Base-by-base conservation (phyloP, 1,140 invertebrate genomes). In the Heliconius nattereri region DNA sequence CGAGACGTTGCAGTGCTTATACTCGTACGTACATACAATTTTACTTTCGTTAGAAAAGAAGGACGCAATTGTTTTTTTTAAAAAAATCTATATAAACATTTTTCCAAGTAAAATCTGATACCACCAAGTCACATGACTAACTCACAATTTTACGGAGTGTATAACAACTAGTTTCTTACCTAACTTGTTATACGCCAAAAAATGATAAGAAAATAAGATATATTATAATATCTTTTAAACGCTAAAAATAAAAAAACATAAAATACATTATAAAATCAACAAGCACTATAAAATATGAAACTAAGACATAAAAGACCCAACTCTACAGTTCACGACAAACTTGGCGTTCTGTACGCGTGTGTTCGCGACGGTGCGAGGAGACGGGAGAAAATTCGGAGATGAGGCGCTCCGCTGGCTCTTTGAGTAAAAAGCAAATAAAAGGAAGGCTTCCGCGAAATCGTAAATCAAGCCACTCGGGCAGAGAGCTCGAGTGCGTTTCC, bases 401-500 rank as follows among this genome's bases (percentile, higher is more conserved):
- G 82, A 81, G 76, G 77, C 84, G 78, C 77, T 83, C 72, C 75
- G 72, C 79, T 84, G 81, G 80, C 84, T 89, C 82, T 89, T 91
- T 89, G 86, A 89, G 81, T 85, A 82, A 86, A 90, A 90, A 86
- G 85, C 85, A 89, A 91, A 91, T 89, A 89, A 89, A 90, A 84
- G 81, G 84, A 85, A 85, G 87, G 85, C 87, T 89, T 83, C 85
- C 85, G 78, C 85, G 78, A 90, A 90, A 90, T 89, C 89, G 89
- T 89, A 89, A 89, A 90, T 91, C 89, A 89, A 87, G 87, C 84
- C 84, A 90, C 88, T 90, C 85, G 60, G 79, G 81, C 80, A 80
- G 78, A 83, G 79, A 80, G 80, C 73, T 76, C 45, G 78, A 54
- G 70, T 80, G 57, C 71, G 73, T 40, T 23, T 83, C 81, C 84